A percentile compares a stretch with the other conserved stretches of the same genome.
Conservation (phyloP, 2,797 vertebrate species). For the Thalassophryne amazonica region DNA sequence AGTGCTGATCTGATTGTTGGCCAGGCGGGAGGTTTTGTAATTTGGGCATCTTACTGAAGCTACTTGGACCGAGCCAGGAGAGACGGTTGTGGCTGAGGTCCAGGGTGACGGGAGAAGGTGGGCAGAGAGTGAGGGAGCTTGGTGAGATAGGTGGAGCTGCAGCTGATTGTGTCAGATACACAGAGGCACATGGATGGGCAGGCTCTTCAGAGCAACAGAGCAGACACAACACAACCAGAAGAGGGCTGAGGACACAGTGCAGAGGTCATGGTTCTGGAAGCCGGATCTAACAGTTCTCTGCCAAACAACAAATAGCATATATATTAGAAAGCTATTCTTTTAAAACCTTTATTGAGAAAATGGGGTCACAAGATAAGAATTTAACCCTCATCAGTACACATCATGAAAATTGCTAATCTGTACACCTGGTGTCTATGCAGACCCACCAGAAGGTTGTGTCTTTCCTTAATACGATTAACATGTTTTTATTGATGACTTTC, state of each 20-base stretch:
- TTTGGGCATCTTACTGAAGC: slow-evolving; percentile 76
- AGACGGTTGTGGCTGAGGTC: slow-evolving; percentile 91
- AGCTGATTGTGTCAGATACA: slow-evolving; percentile 87
- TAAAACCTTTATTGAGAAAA: no score
- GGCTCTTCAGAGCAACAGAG: slow-evolving; percentile 13
- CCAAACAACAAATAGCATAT: slow-evolving; percentile 33
- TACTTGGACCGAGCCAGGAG: slow-evolving; percentile 73
- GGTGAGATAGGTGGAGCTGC: slow-evolving; percentile 76
- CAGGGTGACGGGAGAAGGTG: slow-evolving; percentile 71
- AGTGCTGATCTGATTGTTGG: slow-evolving; percentile 81
- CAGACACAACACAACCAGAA: slow-evolving; percentile 65
- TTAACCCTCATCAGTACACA: no score
- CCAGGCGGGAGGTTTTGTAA: slow-evolving; percentile 82
- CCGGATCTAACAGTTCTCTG: slow-evolving; percentile 17
- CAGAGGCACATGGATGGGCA: slow-evolving; percentile 88
- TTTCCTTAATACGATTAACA: no score
- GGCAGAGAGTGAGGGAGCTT: slow-evolving; percentile 76
- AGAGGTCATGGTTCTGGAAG: slow-evolving; percentile 57
- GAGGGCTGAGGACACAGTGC: slow-evolving; percentile 19
- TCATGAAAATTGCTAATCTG: no score
- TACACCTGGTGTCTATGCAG: no score
- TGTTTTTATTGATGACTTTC: no score
- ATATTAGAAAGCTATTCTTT: slow-evolving; percentile 16
- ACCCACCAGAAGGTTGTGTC: no score
- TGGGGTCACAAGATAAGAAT: no score